Base-by-base conservation (phyloP, 2,888 invertebrate genomes). In the Sphaerophoria rueppellii region DNA sequence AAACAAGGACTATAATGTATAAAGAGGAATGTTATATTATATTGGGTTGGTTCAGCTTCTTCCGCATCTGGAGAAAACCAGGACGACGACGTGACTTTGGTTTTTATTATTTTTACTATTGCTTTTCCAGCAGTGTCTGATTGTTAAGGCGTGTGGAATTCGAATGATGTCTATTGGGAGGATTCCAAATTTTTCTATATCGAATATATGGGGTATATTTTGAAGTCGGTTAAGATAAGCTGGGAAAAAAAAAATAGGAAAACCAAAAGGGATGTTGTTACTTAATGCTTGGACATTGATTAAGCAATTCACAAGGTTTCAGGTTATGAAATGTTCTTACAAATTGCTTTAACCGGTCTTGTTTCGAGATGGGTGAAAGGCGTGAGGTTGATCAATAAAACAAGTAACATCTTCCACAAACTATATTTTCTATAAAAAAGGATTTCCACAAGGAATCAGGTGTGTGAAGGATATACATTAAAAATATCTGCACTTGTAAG, bases 261-360 rank as follows among this genome's bases (percentile, higher is more conserved):
- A 63, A 74, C 57, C 50, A 54, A 43, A 12, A 65, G 76, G 54
- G 69, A 24, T 24, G 24, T 24, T 85, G 85, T 85, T 80, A 73
- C 73, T 85, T 81, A 85, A 85, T 70, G 70, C 76, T 63, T 72
- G 85, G 85, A 80, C 85, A 85, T 85, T 85, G 85, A 83, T 83
- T 81, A 85, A 85, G 80, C 76, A 80, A 85, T 85, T 85, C 81
- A 73, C 81, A 58, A 37, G 60, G 69, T 40, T 73, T 57, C 60
- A 54, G 72, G 70, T 76, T 85, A 85, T 80, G 80, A 76, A 76
- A 80, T 69, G 67, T 69, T 81, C 24, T 58, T 54, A 81, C 81
- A 85, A 81, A 81, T 85, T 85, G 69, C 60, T 75, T 7, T 60
- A 43, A 48, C 24, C 24, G 37, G 50, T 70, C 11, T 57, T 32